These are phyloP conservation scores for Dendrocincla fuliginosa DNA, from an alignment of 2,797 vertebrate species.

Conservation along the genomic window DNA sequence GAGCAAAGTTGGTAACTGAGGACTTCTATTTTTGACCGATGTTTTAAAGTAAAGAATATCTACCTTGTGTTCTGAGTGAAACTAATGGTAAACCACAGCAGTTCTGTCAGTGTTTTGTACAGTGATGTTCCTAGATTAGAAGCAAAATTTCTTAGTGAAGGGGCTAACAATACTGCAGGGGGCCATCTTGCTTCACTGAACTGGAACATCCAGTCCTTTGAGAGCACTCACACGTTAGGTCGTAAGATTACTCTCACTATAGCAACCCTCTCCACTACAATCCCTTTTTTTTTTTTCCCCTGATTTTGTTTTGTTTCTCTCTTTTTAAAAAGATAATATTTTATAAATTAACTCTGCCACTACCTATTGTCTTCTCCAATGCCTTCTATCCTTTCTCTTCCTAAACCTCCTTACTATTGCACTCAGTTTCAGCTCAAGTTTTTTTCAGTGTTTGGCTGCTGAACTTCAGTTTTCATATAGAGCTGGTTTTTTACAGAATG, in stretches of 20 bases:
- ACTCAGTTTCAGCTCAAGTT: neutral
- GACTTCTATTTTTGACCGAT: neutral
- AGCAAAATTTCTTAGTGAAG: slow-evolving; percentile 42
- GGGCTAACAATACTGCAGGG: slow-evolving; percentile 67
- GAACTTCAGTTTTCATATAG: neutral
- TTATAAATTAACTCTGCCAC: neutral
- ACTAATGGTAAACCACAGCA: slow-evolving; percentile 18
- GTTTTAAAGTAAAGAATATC: neutral
- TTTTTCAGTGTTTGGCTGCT: neutral
- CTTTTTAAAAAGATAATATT: neutral
- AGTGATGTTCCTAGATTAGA: slow-evolving; percentile 16
- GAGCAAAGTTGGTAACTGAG: neutral
- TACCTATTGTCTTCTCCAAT: neutral
- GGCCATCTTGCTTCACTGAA: slow-evolving; percentile 77
- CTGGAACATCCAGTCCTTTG: slow-evolving; percentile 68
- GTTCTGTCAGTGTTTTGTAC: neutral
- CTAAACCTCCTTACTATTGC: neutral
- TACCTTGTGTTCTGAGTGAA: neutral
- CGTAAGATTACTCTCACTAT: slow-evolving; percentile 62
- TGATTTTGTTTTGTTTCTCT: neutral
- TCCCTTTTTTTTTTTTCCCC: neutral
- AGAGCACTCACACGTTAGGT: slow-evolving; percentile 35
- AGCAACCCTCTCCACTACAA: slow-evolving; percentile 36
- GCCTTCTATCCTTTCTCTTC: neutral
- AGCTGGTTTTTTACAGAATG: neutral